phyloP scores from a whole-genome alignment of 2,797 vertebrate genomes.

The Peromyscus nudipes region DNA sequence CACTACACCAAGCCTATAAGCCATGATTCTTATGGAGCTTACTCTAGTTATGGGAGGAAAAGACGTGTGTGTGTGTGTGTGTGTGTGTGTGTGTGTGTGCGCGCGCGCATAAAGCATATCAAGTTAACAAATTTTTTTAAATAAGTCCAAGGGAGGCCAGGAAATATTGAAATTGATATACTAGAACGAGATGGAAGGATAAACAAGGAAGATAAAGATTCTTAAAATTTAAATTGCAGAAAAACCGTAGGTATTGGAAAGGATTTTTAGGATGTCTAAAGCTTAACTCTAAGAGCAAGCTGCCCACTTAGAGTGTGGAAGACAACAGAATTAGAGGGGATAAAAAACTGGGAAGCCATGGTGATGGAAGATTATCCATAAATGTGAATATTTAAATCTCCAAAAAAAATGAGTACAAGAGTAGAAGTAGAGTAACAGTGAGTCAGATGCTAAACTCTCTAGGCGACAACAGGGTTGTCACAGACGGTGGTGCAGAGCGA shows the following conservation, averaged over 20 bases:
- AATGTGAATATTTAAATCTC: slow-evolving; percentile 23
- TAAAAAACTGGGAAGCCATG: background rate
- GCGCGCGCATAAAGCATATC: background rate
- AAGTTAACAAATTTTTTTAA: background rate
- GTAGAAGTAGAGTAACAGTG: background rate
- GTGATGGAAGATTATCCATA: background rate
- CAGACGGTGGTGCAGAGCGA: accelerated
- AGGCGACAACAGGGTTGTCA: background rate
- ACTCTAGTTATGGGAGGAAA: background rate
- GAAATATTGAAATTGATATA: slow-evolving; percentile 1
- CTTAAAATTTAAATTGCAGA: slow-evolving; percentile 25
- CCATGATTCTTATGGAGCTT: background rate
- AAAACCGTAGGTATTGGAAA: background rate
- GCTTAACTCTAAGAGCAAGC: background rate
- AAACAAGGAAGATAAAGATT: background rate
- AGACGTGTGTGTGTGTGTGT: background rate
- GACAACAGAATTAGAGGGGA: background rate
- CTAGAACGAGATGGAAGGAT: background rate
- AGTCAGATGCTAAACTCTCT: slow-evolving; percentile 13
- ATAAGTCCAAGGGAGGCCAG: background rate
- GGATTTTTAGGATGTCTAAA: background rate
- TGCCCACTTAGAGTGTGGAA: background rate
- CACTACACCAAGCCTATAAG: background rate
- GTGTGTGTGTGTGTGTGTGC: background rate
- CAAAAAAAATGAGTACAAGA: background rate